Percentiles rank a stretch among this genome's conserved stretches.
Evolutionary conservation across 2,888 invertebrate species (phyloP).

Genomic region (Neuroscelio doddi): DNA sequence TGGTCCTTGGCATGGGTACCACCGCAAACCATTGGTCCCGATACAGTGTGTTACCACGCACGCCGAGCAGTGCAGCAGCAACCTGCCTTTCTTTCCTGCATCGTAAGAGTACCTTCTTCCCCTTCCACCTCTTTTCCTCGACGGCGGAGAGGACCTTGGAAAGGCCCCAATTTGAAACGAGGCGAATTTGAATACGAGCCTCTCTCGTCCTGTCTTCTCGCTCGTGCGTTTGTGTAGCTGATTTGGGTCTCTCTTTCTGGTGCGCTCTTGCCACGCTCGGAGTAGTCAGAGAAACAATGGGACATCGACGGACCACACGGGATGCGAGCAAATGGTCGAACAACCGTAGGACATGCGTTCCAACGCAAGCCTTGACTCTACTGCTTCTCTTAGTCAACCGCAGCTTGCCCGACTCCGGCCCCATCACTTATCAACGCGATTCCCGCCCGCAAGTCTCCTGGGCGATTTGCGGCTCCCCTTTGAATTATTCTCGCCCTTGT

Average conservation of each 20-base stretch:
- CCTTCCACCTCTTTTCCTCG: conserved; percentile 15
- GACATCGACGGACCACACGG: conserved; percentile 72
- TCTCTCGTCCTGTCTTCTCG: conserved; percentile 22
- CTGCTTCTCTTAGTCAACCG: conserved; percentile 28
- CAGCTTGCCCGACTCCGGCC: conserved; percentile 18
- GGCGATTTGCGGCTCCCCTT: conserved; percentile 4
- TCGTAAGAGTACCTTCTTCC: neutral
- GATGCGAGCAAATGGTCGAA: conserved; percentile 72
- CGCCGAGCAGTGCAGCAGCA: conserved; percentile 21
- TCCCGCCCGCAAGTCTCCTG: conserved; percentile 11
- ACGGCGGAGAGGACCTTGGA: conserved; percentile 34
- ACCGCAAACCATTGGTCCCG: conserved; percentile 7
- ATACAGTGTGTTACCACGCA: conserved; percentile 33
- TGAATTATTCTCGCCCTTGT: conserved; percentile 30
- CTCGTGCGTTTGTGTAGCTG: conserved; percentile 34
- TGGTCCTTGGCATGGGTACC: conserved; percentile 26
- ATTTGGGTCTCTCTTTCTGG: conserved; percentile 34
- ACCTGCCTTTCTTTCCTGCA: conserved; percentile 18
- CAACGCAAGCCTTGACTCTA: conserved; percentile 53
- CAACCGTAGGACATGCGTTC: conserved; percentile 71
- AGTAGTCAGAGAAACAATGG: conserved; percentile 65
- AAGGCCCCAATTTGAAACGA: conserved; percentile 67
- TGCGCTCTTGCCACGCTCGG: conserved; percentile 17
- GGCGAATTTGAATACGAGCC: conserved; percentile 69
- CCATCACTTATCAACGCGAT: conserved; percentile 22